Base-by-base conservation (phyloP, 2,888 invertebrate genomes). In the Xestia sexstrigata region DNA sequence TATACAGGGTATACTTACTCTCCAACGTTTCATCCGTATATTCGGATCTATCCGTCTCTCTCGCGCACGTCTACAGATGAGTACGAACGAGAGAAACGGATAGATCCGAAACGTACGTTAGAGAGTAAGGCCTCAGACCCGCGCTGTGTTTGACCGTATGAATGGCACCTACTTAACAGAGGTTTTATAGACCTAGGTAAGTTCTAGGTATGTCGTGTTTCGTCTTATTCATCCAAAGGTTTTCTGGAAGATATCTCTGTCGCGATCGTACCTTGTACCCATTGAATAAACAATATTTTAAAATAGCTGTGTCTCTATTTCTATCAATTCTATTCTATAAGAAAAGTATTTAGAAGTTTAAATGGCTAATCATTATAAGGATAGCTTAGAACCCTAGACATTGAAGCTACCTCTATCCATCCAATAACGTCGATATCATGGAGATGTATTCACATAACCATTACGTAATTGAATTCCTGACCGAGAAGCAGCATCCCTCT, bases 381-480 rank as follows among this genome's bases (percentile, higher is more conserved):
- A 23, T 26, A 60, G 15, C 39, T 23, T 17, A 62, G 6, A 30
- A 49, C 17, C 30, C 11, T n/a, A 55, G 13, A 72, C 17, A 47
- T 47, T 42, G 20, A 52, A 71, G 30, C 55, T 4, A 39, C 13
- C 45, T 52, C 13, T 20, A 73, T 60, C 52, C 30, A 73, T 60
- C 63, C 65, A 78, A 76, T 72, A 66, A 70, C 52, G 72, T 66
- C 85, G 52, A 75, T 82, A 73, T 70, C 72, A 79, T 84, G 78
- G 74, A 78, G 72, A 78, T 84, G 47, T 86, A 84, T 84, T 70
- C 84, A 73, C 84, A 80, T 76, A 77, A 82, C 80, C 79, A 87
- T 79, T 82, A 83, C 85, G 83, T 89, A 89, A 90, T 90, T 89
- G 87, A 89, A 90, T 90, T 91, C 87, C 88, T 88, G 76, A 79